These are phyloP conservation scores for Hypothenemus hampei DNA, from an alignment of 1,140 invertebrate genomes.

Conservation along the genomic window DNA sequence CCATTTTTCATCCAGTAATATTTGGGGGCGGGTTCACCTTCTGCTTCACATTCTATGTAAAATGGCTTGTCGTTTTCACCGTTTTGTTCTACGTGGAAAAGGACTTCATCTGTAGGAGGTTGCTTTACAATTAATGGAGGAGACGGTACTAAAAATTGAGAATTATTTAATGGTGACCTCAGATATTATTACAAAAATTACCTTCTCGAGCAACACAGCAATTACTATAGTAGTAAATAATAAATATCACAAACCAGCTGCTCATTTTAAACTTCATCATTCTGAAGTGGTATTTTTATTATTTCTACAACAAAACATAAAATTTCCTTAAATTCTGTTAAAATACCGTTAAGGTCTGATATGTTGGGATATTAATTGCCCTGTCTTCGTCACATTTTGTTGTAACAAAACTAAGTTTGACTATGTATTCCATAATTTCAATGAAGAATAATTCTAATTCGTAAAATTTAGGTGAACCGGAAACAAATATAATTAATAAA, in stretches of 20 bases:
- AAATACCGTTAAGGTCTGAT: background rate
- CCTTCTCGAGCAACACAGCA: slow-evolving; percentile 19
- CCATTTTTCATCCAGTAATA: slow-evolving; percentile 97
- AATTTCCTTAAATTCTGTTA: background rate
- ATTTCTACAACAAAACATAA: background rate
- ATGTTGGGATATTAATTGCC: background rate
- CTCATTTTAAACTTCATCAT: slow-evolving; percentile 16
- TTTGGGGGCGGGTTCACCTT: slow-evolving; percentile 84
- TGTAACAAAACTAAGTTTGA: background rate
- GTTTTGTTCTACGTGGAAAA: slow-evolving; percentile 83
- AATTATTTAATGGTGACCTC: background rate
- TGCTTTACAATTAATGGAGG: slow-evolving; percentile 84
- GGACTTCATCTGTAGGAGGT: slow-evolving; percentile 80
- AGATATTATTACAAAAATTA: background rate
- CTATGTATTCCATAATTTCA: background rate
- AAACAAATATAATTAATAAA: too few relatives aligned
- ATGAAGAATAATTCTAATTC: background rate
- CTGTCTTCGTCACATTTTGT: background rate
- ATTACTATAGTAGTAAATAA: slow-evolving; percentile 21
- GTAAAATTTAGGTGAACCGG: too few relatives aligned
- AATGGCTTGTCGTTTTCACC: slow-evolving; percentile 89
- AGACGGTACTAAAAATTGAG: slow-evolving; percentile 65
- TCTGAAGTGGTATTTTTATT: background rate
- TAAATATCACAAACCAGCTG: slow-evolving; percentile 14
- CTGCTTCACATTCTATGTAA: slow-evolving; percentile 90